Evolutionary conservation across 2,113 vertebrate genomes (phyloP).

Genomic region (Smithornis capensis): DNA sequence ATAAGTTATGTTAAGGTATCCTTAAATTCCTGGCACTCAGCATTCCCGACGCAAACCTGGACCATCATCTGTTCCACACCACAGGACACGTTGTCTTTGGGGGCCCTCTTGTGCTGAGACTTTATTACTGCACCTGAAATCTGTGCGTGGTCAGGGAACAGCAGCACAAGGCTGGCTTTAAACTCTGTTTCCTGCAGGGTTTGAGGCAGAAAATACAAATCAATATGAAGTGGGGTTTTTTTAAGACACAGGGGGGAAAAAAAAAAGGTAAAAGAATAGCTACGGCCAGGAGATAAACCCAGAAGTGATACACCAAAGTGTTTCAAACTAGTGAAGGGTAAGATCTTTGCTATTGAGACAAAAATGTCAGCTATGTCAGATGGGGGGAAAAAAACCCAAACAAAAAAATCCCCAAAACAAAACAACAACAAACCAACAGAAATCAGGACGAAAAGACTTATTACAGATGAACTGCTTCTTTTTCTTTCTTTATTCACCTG

Average conservation of each 20-base stretch:
- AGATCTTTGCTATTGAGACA: neutral
- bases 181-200: neutral
- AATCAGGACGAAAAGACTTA: neutral
- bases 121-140: constrained; percentile 30
- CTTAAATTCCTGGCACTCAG: neutral
- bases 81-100: constrained; percentile 57
- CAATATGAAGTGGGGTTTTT: neutral
- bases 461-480: neutral
- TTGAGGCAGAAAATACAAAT: neutral
- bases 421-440: neutral
- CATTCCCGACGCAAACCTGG: neutral
- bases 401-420: neutral
- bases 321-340: neutral
- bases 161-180: neutral
- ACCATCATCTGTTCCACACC: neutral
- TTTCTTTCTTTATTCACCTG: neutral
- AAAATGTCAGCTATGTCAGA: neutral
- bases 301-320: neutral
- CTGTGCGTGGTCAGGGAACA: neutral
- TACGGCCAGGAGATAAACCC: neutral
- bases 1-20: neutral
- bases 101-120: constrained; percentile 70
- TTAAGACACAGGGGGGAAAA: neutral
- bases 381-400: neutral
- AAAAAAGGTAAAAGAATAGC: neutral